Evolutionary conservation across 2,113 vertebrate genomes (phyloP), one percentile per base, ranked within the genome.

Genomic region (Leucopsar rothschildi): DNA sequence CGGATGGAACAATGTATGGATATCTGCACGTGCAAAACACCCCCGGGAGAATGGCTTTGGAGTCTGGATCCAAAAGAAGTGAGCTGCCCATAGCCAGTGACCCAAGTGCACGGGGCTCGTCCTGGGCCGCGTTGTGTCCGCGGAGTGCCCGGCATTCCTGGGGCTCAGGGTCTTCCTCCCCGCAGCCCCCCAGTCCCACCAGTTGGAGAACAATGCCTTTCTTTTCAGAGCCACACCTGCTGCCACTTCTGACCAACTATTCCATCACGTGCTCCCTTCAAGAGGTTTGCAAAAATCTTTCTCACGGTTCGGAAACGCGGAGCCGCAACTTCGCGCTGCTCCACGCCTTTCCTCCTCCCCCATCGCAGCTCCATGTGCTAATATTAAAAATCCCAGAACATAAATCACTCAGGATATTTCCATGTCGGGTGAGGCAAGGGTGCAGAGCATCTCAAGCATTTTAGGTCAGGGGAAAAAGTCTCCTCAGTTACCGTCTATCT

Each of bases 51-150:
- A 39, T 44, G 55, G 44, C 72, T 90, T 77, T 20, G 12, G 37
- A 66, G 68, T 14, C 63, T 7, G 13, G 33, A 31, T 91, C 76
- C 25, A 70, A 61, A 91, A 76, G 39, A 66, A 70, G 0, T 0
- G 24, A 90, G 59, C 88, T 95, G 82, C 82, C 94, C 94, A 95
- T 95, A 81, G 75, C 6, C 71, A 50, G 56, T 28, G 79, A 70
- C 75, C 71, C 78, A 63, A 82, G 4, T 5, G 42, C 21, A 68
- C 82, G 96, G 73, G 93, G 71, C 95, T 90, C 90, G 81, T 95
- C 92, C 14, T 84, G 68, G 90, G 92, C 71, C 80, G 92, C 75
- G 82, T 86, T 93, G 55, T 83, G 86, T 83, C 95, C 92, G 82
- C 69, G 9, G 72, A 83, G 65, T 1, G 52, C 21, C 39, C 78